Conservation (phyloP, 2,797 vertebrate species). For the Acanthurus leucopareius region DNA sequence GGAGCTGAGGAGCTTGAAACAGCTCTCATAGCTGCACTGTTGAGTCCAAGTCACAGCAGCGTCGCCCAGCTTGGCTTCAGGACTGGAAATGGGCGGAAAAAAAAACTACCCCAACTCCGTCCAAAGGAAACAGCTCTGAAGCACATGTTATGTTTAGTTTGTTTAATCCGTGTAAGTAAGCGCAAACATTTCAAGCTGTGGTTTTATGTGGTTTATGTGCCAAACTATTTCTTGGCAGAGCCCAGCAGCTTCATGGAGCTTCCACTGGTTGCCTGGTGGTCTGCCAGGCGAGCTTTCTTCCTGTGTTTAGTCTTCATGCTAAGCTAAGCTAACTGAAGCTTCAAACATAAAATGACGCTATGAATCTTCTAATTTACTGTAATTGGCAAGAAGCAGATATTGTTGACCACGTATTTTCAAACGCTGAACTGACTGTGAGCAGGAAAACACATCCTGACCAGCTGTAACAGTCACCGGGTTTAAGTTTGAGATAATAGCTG, state of each 20-base stretch:
- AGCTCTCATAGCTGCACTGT: no score
- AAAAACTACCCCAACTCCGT: neutral
- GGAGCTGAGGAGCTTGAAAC: no score
- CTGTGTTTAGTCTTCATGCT: neutral
- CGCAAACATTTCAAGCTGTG: no score
- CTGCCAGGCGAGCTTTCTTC: neutral
- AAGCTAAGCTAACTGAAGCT: neutral
- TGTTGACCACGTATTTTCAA: neutral
- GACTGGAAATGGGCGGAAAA: neutral
- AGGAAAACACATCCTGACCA: slow-evolving; percentile 3
- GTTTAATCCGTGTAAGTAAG: neutral
- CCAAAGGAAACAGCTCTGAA: neutral
- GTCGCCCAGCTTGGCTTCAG: neutral
- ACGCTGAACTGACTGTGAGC: neutral
- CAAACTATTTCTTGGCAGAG: neutral
- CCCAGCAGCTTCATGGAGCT: neutral
- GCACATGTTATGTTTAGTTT: neutral
- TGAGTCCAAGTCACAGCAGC: no score
- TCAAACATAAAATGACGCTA: neutral
- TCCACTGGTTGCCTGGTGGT: neutral
- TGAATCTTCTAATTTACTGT: neutral
- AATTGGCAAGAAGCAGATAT: neutral
- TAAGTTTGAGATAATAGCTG: slow-evolving; percentile 42
- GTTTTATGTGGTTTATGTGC: neutral
- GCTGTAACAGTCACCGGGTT: slow-evolving; percentile 27